Evolutionary conservation across 1,140 invertebrate species (phyloP), one percentile per base, ranked within the genome.

Genomic region (Semibalanus balanoides): DNA sequence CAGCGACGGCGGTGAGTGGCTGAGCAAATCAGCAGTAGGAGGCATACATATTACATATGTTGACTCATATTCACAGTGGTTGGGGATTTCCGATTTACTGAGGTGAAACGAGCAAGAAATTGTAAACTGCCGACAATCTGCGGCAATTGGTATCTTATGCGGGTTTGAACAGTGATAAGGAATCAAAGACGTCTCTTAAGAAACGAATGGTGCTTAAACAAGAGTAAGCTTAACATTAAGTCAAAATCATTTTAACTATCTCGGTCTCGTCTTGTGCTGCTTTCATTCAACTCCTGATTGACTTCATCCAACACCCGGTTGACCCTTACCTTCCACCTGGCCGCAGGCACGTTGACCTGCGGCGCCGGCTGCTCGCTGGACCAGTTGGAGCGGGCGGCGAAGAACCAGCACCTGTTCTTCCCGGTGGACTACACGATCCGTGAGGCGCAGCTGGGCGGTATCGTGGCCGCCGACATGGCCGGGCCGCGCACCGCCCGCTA

Each of bases 401-500:
- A 30, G 28, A 31, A 83, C 43, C 79, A 82, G 74, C 81, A 82
- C 29, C 83, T 84, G 43, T 86, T 84, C 77, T 86, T 89, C 81
- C 88, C 88, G 0, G 79, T 89, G 29, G 88, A 88, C 82, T 81
- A 89, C 51, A 88, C 87, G 27, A 88, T 88, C 80, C 88, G 88
- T 11, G 85, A 83, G 76, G 89, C 88, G 79, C 85, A 87, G 74
- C 87, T 89, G 79, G 88, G 87, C 25, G 88, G 88, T 74, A 88
- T 87, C 82, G 78, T 89, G 73, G 83, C 87, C 28, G 88, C 88
- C 29, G 88, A 88, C 83, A 88, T 88, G 69, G 88, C 87, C 28
- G 88, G 97, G 1, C 83, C 99, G n/a, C 85, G 97, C 73, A 86
- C 99, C 17, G 83, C 99, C 30, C 87, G 96, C 78, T 99, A 98